Percentiles rank a stretch among this genome's conserved stretches.
Evolutionary conservation across 2,888 invertebrate genomes (phyloP).

Genomic region (Ypsolopha scabrella): DNA sequence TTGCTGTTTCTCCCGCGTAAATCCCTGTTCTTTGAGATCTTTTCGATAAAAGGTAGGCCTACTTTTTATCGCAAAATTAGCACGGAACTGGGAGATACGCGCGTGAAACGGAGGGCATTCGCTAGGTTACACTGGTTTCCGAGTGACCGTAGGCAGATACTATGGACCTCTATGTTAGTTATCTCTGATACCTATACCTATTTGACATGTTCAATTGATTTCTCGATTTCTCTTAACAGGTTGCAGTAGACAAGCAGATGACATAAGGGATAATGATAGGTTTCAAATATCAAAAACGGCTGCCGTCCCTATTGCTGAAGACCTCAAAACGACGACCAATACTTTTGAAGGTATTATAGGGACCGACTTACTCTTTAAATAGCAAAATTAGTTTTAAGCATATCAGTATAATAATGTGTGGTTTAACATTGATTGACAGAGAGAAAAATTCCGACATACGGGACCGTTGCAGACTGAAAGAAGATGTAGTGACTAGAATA

Average conservation of each 20-base stretch:
- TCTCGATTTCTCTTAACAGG: neutral
- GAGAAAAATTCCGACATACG: no score
- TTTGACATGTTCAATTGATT: neutral
- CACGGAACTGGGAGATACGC: no score
- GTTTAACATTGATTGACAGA: no score
- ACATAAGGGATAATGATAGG: neutral
- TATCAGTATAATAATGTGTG: neutral
- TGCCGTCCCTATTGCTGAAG: neutral
- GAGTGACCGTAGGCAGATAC: no score
- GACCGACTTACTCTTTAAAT: neutral
- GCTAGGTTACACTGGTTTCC: neutral
- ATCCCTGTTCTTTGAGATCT: no score
- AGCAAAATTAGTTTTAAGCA: neutral
- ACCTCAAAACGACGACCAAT: neutral
- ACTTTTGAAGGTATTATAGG: neutral
- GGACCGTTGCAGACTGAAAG: no score
- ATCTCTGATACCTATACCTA: no score
- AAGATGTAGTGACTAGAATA: no score
- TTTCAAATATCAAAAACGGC: neutral
- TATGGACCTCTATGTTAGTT: no score
- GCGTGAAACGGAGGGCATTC: neutral
- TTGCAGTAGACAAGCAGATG: neutral
- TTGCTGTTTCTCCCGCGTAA: no score
- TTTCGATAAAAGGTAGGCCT: no score
- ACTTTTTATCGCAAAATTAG: no score